Base-by-base conservation (phyloP, 2,113 vertebrate species). In the Ciconia maguari region DNA sequence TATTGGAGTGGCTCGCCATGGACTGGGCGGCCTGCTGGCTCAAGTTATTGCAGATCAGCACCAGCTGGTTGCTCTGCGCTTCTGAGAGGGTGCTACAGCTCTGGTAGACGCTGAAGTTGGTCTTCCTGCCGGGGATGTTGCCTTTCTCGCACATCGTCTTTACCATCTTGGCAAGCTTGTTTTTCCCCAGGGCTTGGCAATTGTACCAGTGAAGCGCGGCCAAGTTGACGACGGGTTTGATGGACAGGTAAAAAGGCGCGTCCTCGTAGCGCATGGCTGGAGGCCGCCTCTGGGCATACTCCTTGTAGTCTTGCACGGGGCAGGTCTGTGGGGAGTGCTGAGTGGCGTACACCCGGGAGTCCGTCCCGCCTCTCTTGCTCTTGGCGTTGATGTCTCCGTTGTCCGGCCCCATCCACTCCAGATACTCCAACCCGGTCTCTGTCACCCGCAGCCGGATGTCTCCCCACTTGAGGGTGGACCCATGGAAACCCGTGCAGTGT, bases 141-240 rank as follows among this genome's bases (percentile, higher is more conserved):
- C 98, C 98, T 91, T 99, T 99, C 97, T 99, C 98, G 1, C 98
- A 99, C 98, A 99, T 99, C 0, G 98, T 99, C 97, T 99, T 99
- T 89, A 99, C 98, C 98, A 99, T 99, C 97, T 99, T 99, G 92
- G 98, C 98, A 80, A 99, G 97, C 94, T 99, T 99, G 94, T 99
- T 99, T 96, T 99, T 99, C 81, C 98, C 98, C 16, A 99, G 98
- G 51, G 98, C 98, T 85, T 99, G 98, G 94, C 98, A 98, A 27
- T 99, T 99, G 97, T 99, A 99, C 98, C 98, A 99, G 52, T 99
- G 98, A 41, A 99, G 98, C 0, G 98, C 98, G 0, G 98, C 98
- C 96, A 99, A 71, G 95, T 99, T 99, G 86, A 99, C 98, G 0
- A 99, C 98, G 0, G 98, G 98, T 83, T 99, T 99, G 95, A 99